Evolutionary conservation across 2,888 invertebrate genomes (phyloP), one percentile per base, ranked within the genome.

Genomic region (Yponomeuta plumbellus): DNA sequence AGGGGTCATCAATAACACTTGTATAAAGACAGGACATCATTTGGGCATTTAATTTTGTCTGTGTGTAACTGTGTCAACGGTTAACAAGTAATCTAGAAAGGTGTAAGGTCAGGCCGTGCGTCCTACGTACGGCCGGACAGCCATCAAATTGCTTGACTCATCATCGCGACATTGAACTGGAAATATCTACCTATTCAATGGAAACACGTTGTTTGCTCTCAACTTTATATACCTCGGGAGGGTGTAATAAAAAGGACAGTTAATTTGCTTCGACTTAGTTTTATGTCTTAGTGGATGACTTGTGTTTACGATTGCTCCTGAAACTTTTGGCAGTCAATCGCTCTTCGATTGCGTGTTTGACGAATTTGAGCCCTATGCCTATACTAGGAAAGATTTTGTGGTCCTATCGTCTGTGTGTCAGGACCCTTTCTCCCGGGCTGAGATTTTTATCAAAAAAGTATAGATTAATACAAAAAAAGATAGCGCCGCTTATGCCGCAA

Each of bases 41-140:
- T 52, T 52, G 17, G 44, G 17, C 44, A 52, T 6, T 26, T 5
- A n/a, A 26, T 26, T 11, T 52, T 52, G 44, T 17, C 44, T 17
- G 17, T 52, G 8, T 52, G 44, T 52, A 52, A 52, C 3, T 52
- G 44, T 52, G 44, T 17, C 44, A 52, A 17, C 17, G 13, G 44
- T 52, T 52, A 52, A 52, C 44, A 52, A 52, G 17, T 52, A 52
- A 52, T 52, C 44, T 52, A 52, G 44, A 52, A 52, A 52, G 44
- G 44, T 52, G 44, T 52, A 52, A 52, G 44, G 44, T 52, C 44
- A 52, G 44, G 44, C 44, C 44, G 34, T 52, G 44, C 44, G 8
- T 52, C 44, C 44, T 52, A 52, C 44, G 44, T 52, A 52, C 44
- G 44, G 8, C 13, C 44, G 44, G 44, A 52, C 34, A 34, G 17